Evolutionary conservation across 1,140 invertebrate species (phyloP).

Genomic region (Lasioglossum baleicum): DNA sequence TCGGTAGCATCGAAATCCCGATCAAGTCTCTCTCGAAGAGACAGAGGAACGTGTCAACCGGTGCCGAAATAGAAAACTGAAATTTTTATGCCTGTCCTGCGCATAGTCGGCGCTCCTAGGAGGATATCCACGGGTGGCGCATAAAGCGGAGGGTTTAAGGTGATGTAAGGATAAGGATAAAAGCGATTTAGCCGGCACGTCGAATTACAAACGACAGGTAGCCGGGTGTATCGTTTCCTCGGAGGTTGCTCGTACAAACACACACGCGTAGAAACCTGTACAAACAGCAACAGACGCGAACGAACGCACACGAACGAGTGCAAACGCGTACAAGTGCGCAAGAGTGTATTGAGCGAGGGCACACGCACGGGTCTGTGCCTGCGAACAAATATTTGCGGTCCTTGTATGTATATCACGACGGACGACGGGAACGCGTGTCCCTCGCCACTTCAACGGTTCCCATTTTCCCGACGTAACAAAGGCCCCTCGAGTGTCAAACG

Average conservation of each 20-base stretch:
- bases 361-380: neutral
- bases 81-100: slow-evolving; percentile 29
- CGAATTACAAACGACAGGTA: slow-evolving; percentile 66
- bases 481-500: slow-evolving; percentile 19
- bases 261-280: too few species aligned
- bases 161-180: slow-evolving; percentile 37
- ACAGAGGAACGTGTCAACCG: neutral
- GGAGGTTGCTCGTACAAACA: neutral
- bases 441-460: slow-evolving; percentile 34
- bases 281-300: too few species aligned
- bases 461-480: slow-evolving; percentile 16
- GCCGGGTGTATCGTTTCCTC: slow-evolving; percentile 13
- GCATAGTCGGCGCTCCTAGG: neutral
- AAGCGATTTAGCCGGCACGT: slow-evolving; percentile 71
- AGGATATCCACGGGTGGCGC: slow-evolving; percentile 1
- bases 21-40: neutral
- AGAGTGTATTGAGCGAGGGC: too few species aligned
- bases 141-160: slow-evolving; percentile 40
- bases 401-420: slow-evolving; percentile 35
- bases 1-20: slow-evolving; percentile 2
- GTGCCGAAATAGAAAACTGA: slow-evolving; percentile 31
- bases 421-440: slow-evolving; percentile 34
- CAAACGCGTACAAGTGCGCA: too few species aligned
- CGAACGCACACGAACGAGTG: too few species aligned
- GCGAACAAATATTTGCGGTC: slow-evolving; percentile 42